Percentiles rank a stretch among this genome's conserved stretches.
Conservation (phyloP, 2,797 vertebrate species). For the Enteromius anoplus region DNA sequence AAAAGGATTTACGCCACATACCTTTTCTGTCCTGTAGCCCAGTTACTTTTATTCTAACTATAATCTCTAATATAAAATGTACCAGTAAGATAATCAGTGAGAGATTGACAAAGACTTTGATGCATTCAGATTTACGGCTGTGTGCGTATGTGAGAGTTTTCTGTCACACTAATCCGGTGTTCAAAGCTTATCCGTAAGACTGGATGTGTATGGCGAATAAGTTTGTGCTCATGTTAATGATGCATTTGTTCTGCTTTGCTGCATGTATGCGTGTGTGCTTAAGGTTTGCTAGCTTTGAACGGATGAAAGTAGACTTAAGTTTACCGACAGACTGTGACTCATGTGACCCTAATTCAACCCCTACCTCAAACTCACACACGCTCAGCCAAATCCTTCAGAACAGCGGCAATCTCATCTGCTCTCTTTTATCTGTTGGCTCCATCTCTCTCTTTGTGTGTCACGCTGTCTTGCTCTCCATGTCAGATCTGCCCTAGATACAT, state of each 20-base stretch:
- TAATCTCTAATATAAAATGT: slow-evolving; percentile 22
- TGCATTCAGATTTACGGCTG: neutral
- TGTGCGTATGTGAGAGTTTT: slow-evolving; percentile 4
- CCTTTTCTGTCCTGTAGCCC: neutral
- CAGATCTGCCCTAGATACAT: slow-evolving; percentile 38
- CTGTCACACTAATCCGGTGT: slow-evolving; percentile 19
- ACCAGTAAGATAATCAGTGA: slow-evolving; percentile 21
- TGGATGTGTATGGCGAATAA: neutral
- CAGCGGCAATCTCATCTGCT: slow-evolving; percentile 26
- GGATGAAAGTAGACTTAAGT: slow-evolving; percentile 25
- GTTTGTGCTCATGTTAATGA: slow-evolving; percentile 29
- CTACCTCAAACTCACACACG: slow-evolving; percentile 7
- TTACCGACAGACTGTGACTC: slow-evolving; percentile 30
- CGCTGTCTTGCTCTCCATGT: slow-evolving; percentile 30
- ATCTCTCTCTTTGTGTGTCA: slow-evolving; percentile 15
- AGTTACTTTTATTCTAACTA: neutral
- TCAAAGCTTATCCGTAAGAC: slow-evolving; percentile 8
- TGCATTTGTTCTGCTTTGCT: slow-evolving; percentile 24
- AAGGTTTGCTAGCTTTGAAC: slow-evolving; percentile 7
- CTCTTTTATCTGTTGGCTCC: slow-evolving; percentile 41
- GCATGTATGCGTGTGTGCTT: slow-evolving; percentile 2
- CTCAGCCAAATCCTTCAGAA: slow-evolving; percentile 30
- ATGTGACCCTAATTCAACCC: slow-evolving; percentile 36
- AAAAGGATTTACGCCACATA: neutral
- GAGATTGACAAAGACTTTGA: slow-evolving; percentile 13